A percentile compares a stretch with the other conserved stretches of the same genome.
Evolutionary conservation across 2,888 invertebrate species (phyloP).

Genomic region (Mesorhabditis spiculigera): DNA sequence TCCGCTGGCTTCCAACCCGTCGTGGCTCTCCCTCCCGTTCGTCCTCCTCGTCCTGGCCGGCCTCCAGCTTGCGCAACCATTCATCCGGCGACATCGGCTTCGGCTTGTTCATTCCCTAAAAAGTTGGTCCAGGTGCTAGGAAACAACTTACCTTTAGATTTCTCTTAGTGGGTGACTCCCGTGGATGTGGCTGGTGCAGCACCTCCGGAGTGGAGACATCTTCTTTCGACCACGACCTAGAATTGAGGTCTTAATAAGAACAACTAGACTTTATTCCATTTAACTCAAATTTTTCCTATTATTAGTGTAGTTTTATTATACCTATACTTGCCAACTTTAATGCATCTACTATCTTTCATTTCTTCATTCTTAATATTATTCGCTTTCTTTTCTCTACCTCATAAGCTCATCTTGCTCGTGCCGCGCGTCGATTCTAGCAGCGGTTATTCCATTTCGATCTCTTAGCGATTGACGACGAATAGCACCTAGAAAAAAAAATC

Average conservation of each 20-base stretch:
- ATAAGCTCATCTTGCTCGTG: conserved; percentile 51
- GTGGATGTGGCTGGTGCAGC: conserved; percentile 5
- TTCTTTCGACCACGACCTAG: conserved; percentile 36
- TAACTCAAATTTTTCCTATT: too few species aligned
- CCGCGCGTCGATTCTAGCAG: conserved; percentile 55
- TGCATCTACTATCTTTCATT: too few species aligned
- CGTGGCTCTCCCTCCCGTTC: conserved; percentile 19
- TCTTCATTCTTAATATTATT: too few species aligned
- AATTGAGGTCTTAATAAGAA: too few species aligned
- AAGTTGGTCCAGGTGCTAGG: not conserved
- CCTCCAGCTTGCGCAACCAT: conserved; percentile 53
- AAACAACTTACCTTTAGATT: conserved; percentile 25
- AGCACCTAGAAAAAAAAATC: conserved; percentile 29
- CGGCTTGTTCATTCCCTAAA: conserved; percentile 26
- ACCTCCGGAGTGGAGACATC: conserved; percentile 30
- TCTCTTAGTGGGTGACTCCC: conserved; percentile 33
- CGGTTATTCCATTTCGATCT: conserved; percentile 54
- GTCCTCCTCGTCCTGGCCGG: conserved; percentile 30
- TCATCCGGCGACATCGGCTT: conserved; percentile 55
- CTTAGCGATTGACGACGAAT: conserved; percentile 56
- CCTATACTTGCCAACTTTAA: too few species aligned
- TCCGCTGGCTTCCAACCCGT: conserved; percentile 27
- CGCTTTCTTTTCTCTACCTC: conserved; percentile 12
- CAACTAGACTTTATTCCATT: too few species aligned
- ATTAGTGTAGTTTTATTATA: too few species aligned